phyloP scores from a whole-genome alignment of 2,888 invertebrate species.

The Chloromyia formosa region DNA sequence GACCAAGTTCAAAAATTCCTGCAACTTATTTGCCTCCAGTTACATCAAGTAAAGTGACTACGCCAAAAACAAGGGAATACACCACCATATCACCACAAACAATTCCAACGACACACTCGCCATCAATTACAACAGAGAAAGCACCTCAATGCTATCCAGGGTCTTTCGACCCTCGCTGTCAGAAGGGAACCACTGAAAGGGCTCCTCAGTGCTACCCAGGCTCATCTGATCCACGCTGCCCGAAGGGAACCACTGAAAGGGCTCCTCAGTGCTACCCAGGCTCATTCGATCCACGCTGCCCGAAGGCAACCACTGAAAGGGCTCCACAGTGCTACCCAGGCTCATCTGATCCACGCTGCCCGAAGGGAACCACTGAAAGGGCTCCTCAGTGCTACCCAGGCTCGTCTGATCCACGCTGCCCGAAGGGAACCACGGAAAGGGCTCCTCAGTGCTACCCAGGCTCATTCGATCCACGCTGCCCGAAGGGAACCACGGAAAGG shows the following conservation, averaged over 20 bases:
- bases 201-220: conserved; percentile 54
- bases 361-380: neutral
- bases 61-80: conserved; percentile 51
- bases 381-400: conserved; percentile 57
- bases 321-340: conserved; percentile 61
- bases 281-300: conserved; percentile 58
- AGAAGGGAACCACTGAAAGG: neutral
- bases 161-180: conserved; percentile 56
- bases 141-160: conserved; percentile 21
- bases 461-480: conserved; percentile 56
- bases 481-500: neutral
- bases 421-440: conserved; percentile 55
- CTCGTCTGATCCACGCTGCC: conserved; percentile 58
- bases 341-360: conserved; percentile 56
- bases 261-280: conserved; percentile 59
- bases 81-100: conserved; percentile 55
- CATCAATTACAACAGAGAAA: conserved; percentile 50
- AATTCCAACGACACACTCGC: conserved; percentile 57
- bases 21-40: conserved; percentile 30
- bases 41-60: no score
- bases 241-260: conserved; percentile 49
- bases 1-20: conserved; percentile 47
- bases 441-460: conserved; percentile 57
- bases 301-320: conserved; percentile 53
- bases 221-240: conserved; percentile 54